A percentile compares a stretch with the other conserved stretches of the same genome.
phyloP scores from a whole-genome alignment of 2,113 vertebrate species.

The Engraulis encrasicolus region DNA sequence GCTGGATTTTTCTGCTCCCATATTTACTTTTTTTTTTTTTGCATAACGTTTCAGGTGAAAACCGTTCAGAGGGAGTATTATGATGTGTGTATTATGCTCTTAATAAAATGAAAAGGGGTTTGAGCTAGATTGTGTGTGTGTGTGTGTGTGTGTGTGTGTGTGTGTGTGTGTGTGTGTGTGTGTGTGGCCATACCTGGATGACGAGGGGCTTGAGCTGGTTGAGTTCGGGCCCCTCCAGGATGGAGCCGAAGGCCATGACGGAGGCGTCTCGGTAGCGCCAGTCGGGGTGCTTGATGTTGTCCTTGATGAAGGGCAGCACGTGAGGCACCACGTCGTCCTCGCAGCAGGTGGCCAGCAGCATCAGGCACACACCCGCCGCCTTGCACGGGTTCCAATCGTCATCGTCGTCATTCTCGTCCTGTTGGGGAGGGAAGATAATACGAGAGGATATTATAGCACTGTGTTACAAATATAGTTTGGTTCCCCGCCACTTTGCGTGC shows the following conservation, averaged over 20 bases:
- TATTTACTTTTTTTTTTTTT: too few species aligned
- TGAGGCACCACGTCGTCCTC: conserved; percentile 98
- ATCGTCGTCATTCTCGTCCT: conserved; percentile 97
- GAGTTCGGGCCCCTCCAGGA: conserved; percentile 94
- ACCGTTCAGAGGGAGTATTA: too few species aligned
- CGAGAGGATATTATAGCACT: too few species aligned
- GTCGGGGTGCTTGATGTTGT: conserved; percentile 92
- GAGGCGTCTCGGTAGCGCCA: conserved; percentile 97
- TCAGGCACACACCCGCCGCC: conserved; percentile 94
- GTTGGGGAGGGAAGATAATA: not conserved
- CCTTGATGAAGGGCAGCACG: conserved; percentile 97
- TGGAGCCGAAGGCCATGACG: conserved; percentile 97
- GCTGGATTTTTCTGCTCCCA: too few species aligned
- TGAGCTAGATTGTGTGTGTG: not conserved
- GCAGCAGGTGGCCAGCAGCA: conserved; percentile 96
- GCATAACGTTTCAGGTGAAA: too few species aligned
- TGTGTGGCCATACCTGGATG: conserved; percentile 83
- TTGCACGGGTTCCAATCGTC: conserved; percentile 99
- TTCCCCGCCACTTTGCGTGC: too few species aligned
- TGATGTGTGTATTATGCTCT: too few species aligned
- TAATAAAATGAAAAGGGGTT: too few species aligned
- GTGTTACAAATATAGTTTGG: too few species aligned
- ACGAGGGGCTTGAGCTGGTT: conserved; percentile 95
- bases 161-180: too few species aligned
- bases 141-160: too few species aligned